Evolutionary conservation across 2,797 vertebrate species (phyloP).

Genomic region (Anabas testudineus): DNA sequence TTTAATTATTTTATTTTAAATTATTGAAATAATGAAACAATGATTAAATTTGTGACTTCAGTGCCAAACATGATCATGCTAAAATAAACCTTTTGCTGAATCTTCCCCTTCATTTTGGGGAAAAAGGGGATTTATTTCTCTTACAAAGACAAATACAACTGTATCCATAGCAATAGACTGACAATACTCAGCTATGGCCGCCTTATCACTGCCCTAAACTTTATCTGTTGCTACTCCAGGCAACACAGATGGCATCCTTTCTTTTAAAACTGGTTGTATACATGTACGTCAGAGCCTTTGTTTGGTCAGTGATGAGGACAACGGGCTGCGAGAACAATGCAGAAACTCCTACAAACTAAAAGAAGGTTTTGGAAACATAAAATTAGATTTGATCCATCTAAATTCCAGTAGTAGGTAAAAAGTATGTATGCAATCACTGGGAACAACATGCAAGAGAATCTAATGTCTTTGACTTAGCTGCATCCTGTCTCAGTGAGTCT

Average conservation of each 20-base stretch:
- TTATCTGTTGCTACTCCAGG: conserved; percentile 73
- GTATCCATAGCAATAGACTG: conserved; percentile 31
- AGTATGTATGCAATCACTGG: neutral
- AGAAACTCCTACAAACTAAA: neutral
- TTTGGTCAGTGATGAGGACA: conserved; percentile 43
- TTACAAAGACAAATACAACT: conserved; percentile 7
- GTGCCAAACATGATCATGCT: too few relatives aligned
- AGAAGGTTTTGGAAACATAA: neutral
- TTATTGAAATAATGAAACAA: too few relatives aligned
- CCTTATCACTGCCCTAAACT: conserved; percentile 39
- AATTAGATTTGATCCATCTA: neutral
- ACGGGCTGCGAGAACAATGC: conserved; percentile 14
- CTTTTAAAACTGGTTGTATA: conserved; percentile 41
- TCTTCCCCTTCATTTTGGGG: neutral
- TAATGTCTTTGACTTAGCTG: conserved; percentile 19
- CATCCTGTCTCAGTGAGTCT: conserved; percentile 46
- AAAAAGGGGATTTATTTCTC: neutral
- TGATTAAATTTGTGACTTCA: too few relatives aligned
- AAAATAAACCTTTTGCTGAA: neutral
- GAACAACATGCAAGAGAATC: neutral
- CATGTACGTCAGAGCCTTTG: conserved; percentile 62
- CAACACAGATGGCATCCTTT: conserved; percentile 73
- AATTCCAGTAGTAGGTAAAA: neutral
- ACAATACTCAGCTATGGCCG: conserved; percentile 11
- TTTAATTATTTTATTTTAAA: too few relatives aligned